These are phyloP conservation scores for Tretioscincus oriximinensis DNA, from an alignment of 2,113 vertebrate genomes.

Conservation along the genomic window DNA sequence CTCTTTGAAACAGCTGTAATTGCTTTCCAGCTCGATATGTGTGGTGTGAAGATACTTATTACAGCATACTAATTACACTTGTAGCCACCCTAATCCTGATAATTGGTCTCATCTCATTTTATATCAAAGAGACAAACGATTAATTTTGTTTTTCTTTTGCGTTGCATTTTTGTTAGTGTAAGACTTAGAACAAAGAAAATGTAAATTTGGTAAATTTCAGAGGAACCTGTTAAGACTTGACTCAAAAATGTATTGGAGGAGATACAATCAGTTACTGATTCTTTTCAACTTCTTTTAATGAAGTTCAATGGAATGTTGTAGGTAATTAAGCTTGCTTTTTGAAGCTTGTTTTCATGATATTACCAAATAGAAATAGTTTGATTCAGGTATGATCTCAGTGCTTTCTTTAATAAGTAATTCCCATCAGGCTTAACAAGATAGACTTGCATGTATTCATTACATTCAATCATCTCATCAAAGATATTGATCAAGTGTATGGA, in stretches of 20 bases:
- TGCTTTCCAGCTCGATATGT: neutral
- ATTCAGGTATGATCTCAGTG: neutral
- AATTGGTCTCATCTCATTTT: neutral
- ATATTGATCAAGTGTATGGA: neutral
- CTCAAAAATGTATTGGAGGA: neutral
- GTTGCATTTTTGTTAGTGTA: neutral
- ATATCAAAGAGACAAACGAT: slow-evolving; percentile 12
- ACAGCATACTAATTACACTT: slow-evolving; percentile 7
- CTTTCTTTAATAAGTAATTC: neutral
- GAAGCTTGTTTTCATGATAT: neutral
- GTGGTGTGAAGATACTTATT: neutral
- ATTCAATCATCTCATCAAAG: no score
- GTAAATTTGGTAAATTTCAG: slow-evolving; percentile 3
- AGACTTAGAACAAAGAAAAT: slow-evolving; percentile 15
- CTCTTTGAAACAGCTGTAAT: slow-evolving; percentile 8
- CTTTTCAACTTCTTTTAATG: neutral
- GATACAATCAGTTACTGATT: neutral
- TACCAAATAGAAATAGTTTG: neutral
- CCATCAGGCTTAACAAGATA: neutral
- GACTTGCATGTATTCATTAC: no score
- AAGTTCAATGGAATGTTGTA: neutral
- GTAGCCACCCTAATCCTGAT: neutral
- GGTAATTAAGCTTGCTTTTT: neutral
- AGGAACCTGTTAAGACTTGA: neutral
- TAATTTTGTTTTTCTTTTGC: neutral